Base-by-base conservation (phyloP, 2,888 invertebrate genomes). In the Zygogramma bicolorata region DNA sequence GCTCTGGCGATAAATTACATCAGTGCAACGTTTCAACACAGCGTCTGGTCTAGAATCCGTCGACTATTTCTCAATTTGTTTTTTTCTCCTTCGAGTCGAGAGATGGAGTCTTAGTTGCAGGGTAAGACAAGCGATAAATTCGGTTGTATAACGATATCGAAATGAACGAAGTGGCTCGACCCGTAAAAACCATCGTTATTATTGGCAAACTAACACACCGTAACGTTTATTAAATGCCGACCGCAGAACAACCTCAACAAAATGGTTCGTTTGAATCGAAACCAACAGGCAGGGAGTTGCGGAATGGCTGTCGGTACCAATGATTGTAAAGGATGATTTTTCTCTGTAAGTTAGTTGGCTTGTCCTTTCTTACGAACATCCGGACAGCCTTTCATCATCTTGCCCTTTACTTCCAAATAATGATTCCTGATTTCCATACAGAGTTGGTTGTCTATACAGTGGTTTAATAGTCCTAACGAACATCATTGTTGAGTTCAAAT, bases 161-260 rank as follows among this genome's bases (percentile, higher is more conserved):
- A 71, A 71, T 63, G 61, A 71, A 71, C 67, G 67, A 67, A 62
- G 2, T 59, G 67, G 49, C 67, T 67, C 15, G 46, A 46, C 58
- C 34, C 46, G 20, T 40, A 71, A 71, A 71, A 71, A 71, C 71
- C 58, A 67, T 73, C 67, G 70, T 74, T 70, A 71, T 74, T 77
- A 75, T 75, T 68, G 69, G 67, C 71, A 46, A 68, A 57, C 71
- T 76, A 79, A 77, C 65, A 71, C 73, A 75, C 74, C 79, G 76
- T 75, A 73, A 77, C 77, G 59, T 73, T 76, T 76, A 77, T 79
- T 76, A 78, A 79, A 75, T 74, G 66, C 63, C 74, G 77, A 79
- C 78, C 77, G 61, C 79, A 75, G 70, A 77, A 77, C 67, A 79
- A 71, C 76, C 77, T 79, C 71, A 72, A 72, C 69, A 68, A 76